Evolutionary conservation across 92 coral and sea anemone genomes (phyloP).

Genomic region (Blastomussa wellsi): DNA sequence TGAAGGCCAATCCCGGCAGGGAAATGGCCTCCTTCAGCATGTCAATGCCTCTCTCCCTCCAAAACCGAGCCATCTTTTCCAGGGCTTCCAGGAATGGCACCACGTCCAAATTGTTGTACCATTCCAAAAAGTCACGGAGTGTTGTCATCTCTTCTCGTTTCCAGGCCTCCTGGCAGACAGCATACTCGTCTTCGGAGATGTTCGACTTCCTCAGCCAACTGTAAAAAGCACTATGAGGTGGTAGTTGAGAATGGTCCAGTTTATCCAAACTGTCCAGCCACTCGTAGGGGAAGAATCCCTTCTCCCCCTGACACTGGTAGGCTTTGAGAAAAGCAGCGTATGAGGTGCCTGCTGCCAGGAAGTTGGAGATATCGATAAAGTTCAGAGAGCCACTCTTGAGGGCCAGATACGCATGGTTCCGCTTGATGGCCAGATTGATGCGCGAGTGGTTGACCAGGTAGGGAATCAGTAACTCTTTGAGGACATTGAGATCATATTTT

Average conservation of each 20-base stretch:
- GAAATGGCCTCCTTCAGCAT: neutral
- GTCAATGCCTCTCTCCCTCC: constrained; percentile 18
- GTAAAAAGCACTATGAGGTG: constrained; percentile 46
- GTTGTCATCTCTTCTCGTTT: constrained; percentile 1
- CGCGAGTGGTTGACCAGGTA: neutral
- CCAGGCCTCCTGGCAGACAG: constrained; percentile 48
- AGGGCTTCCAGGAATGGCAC: constrained; percentile 46
- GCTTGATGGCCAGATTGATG: neutral
- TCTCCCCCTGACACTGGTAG: constrained; percentile 42
- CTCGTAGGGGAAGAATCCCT: constrained; percentile 56
- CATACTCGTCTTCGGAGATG: constrained; percentile 46
- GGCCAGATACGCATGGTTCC: neutral
- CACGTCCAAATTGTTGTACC: constrained; percentile 32
- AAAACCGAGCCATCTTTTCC: constrained; percentile 51
- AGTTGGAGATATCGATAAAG: constrained; percentile 53
- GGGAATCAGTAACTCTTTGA: constrained; percentile 35
- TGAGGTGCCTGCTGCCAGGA: constrained; percentile 49
- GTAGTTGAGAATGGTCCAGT: constrained; percentile 26
- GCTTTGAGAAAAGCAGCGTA: constrained; percentile 57
- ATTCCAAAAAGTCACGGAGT: constrained; percentile 10
- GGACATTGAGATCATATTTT: constrained; percentile 37
- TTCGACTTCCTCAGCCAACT: constrained; percentile 17
- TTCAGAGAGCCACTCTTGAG: constrained; percentile 46
- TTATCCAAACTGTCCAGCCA: constrained; percentile 40
- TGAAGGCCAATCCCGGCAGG: constrained; percentile 23